Percentiles rank a stretch among this genome's conserved stretches.
phyloP scores from a whole-genome alignment of 2,113 vertebrate species.

The Uria aalge region DNA sequence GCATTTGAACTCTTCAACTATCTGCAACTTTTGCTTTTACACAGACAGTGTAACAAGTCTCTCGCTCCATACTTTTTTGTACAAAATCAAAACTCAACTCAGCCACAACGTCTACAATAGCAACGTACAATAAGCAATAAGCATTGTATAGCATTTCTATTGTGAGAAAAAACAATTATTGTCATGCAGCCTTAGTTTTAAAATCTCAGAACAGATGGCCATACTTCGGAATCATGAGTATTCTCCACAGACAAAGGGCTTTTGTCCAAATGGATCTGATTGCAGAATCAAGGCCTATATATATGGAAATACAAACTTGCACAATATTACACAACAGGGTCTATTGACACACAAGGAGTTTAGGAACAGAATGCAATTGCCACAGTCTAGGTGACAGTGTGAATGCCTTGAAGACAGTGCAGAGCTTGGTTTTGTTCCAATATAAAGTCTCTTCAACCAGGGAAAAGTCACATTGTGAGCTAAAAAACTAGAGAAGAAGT shows the following conservation, averaged over 20 bases:
- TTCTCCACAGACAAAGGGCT: conserved; percentile 48
- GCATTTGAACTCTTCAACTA: not conserved
- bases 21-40: not conserved
- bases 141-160: not conserved
- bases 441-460: not conserved
- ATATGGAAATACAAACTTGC: conserved; percentile 48
- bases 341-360: not conserved
- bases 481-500: not conserved
- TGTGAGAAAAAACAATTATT: not conserved
- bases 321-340: not conserved
- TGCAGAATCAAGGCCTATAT: conserved; percentile 43
- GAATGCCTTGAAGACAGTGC: not conserved
- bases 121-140: not conserved
- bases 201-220: conserved; percentile 54
- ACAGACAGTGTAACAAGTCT: not conserved
- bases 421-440: not conserved
- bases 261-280: conserved; percentile 49
- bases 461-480: not conserved
- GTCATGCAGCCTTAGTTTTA: not conserved
- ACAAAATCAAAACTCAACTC: not conserved
- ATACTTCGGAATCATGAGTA: conserved; percentile 31
- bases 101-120: not conserved
- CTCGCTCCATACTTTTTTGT: not conserved
- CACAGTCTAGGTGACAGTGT: not conserved
- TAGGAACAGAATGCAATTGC: not conserved